Conservation (phyloP, 2,888 invertebrate species). For the Acrocyrtus sp. region DNA sequence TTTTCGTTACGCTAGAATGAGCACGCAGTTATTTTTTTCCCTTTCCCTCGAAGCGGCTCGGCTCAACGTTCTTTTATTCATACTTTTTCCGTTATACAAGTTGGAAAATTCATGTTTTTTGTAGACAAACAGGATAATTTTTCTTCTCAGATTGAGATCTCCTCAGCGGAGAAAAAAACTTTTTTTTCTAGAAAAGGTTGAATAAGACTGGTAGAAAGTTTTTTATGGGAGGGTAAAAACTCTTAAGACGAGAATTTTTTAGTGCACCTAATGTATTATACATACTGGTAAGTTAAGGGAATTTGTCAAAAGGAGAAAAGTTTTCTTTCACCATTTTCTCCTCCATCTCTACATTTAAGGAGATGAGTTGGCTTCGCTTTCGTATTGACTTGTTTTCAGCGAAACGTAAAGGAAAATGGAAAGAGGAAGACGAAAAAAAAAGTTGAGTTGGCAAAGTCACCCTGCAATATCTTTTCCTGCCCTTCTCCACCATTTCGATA, state of each 20-base stretch:
- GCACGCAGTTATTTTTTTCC: not conserved
- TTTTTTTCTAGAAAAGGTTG: slow-evolving; percentile 21
- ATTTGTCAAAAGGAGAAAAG: slow-evolving; percentile 43
- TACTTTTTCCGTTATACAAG: slow-evolving; percentile 23
- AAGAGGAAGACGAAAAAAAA: slow-evolving; percentile 32
- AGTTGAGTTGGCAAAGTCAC: slow-evolving; percentile 53
- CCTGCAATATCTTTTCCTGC: slow-evolving; percentile 33
- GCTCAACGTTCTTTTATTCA: slow-evolving; percentile 7
- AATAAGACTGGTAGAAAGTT: slow-evolving; percentile 19
- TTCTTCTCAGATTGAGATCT: slow-evolving; percentile 35
- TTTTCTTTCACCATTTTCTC: slow-evolving; percentile 11
- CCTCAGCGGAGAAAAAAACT: not conserved
- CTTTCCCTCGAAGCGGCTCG: no score
- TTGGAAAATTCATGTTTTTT: slow-evolving; percentile 14
- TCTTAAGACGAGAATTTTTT: not conserved
- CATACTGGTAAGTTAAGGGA: not conserved
- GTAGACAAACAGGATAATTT: slow-evolving; percentile 38
- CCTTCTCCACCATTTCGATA: slow-evolving; percentile 7
- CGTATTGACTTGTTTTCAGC: not conserved
- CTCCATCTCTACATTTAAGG: slow-evolving; percentile 1
- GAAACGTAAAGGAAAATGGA: slow-evolving; percentile 10
- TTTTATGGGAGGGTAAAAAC: slow-evolving; percentile 38
- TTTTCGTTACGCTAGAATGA: not conserved
- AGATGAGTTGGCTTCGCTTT: slow-evolving; percentile 23
- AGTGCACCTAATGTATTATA: not conserved